Base-by-base conservation (phyloP, 2,888 invertebrate genomes). In the Thysanoteuthis rhombus region DNA sequence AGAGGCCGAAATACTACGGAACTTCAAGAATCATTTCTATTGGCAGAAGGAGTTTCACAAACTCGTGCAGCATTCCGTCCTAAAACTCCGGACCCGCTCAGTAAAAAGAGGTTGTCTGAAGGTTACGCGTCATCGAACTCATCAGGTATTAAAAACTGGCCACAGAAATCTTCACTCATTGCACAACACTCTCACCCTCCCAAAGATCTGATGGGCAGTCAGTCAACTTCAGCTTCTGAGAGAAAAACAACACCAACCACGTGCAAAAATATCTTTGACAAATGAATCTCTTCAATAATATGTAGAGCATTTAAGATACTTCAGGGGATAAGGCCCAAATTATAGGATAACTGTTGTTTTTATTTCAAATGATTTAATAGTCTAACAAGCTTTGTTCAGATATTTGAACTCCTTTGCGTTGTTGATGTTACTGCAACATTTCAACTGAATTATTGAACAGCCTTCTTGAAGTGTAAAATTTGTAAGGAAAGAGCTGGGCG, bases 1-100 rank as follows among this genome's bases (percentile, higher is more conserved):
- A 96, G 95, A 95, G 96, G 97, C 94, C 94, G 97, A 94, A 96
- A 96, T 94, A 97, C 96, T 95, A 94, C 95, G 93, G 97, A 97
- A 94, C 96, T 97, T 91, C 96, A 96, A 93, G 97, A 97, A 93
- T 94, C 96, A 42, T 95, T 97, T 89, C 93, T 95, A 28, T 90
- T 94, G 25, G 94, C 95, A 22, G 94, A 95, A 12, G 95, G 95
- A 32, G 93, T 94, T 58, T 28, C 92, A 32, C 94, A 94, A 58
- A 93, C 92, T 25, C 90, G 94, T 32, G 93, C 95, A 40, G 94
- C 94, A 58, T 95, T 95, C 94, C 94, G 95, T 93, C 93, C 95
- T 92, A 94, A 95, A 42, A 94, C 89, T 52, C 92, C 92, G 47
- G 92, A 58, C 91, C 93, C 58, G 36, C 19, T 93, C n/a, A 93